These are phyloP conservation scores for Micromys minutus DNA, from an alignment of 2,113 vertebrate genomes.

Conservation along the genomic window DNA sequence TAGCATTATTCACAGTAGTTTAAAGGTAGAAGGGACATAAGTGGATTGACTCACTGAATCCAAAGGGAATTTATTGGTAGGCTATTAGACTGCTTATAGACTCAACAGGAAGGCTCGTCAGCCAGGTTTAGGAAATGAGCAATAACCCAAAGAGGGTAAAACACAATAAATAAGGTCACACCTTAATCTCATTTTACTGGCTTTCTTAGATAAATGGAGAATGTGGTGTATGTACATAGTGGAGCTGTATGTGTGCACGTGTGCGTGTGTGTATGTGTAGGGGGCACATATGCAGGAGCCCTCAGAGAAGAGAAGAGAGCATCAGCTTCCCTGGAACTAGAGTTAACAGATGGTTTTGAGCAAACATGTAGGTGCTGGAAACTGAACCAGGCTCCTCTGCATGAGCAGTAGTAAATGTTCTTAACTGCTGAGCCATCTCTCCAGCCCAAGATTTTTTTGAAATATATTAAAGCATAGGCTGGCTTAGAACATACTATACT, in stretches of 20 bases:
- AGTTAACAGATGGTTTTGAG: background rate
- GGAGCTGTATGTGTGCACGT: background rate
- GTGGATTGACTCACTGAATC: conserved; percentile 15
- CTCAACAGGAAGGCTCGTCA: conserved; percentile 28
- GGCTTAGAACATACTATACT: background rate
- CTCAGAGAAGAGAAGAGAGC: background rate
- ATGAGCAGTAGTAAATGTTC: background rate
- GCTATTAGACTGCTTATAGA: conserved; percentile 41
- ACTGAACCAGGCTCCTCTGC: background rate
- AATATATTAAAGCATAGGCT: background rate
- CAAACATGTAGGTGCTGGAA: background rate
- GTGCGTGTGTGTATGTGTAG: background rate
- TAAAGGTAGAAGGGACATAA: background rate
- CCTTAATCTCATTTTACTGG: background rate
- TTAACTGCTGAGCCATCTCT: background rate
- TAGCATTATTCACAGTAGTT: background rate
- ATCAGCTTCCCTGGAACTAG: background rate
- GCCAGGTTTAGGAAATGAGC: conserved; percentile 3
- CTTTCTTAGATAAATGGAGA: background rate
- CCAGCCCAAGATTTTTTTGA: background rate
- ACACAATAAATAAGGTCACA: background rate
- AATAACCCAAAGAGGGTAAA: conserved; percentile 2
- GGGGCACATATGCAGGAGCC: too few species aligned
- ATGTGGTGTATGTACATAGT: background rate
- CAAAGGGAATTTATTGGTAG: conserved; percentile 43